Conservation (phyloP, 2,888 invertebrate species). For the Neoascia interrupta region DNA sequence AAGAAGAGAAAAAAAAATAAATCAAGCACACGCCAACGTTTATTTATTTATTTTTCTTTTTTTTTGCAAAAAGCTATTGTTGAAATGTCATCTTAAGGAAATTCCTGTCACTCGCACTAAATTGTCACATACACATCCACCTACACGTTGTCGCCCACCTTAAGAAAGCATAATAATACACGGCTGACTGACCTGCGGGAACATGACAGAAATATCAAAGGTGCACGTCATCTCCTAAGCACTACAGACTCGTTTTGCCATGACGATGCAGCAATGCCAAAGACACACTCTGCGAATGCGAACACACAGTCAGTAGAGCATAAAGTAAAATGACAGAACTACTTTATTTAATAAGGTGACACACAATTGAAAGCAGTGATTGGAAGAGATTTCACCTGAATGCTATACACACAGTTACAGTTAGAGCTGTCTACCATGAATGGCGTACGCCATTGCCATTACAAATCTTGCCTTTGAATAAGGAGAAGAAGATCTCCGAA, state of each 20-base stretch:
- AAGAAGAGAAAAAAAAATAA: neutral
- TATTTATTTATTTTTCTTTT: too few species aligned
- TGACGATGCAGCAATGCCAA: constrained; percentile 27
- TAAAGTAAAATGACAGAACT: constrained; percentile 47
- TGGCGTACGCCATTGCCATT: constrained; percentile 11
- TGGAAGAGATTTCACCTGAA: constrained; percentile 61
- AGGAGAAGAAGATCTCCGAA: constrained; percentile 6
- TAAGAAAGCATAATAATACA: neutral
- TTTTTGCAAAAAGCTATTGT: constrained; percentile 27
- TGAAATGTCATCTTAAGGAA: constrained; percentile 47
- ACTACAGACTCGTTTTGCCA: constrained; percentile 18
- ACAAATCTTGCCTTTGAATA: too few species aligned
- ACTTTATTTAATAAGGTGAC: constrained; percentile 58
- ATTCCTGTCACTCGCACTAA: constrained; percentile 51
- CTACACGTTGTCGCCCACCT: neutral
- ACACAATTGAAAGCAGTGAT: constrained; percentile 62
- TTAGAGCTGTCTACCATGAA: constrained; percentile 46
- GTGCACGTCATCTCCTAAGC: constrained; percentile 45
- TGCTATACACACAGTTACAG: constrained; percentile 26
- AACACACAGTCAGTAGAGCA: constrained; percentile 38
- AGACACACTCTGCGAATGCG: neutral
- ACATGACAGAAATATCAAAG: constrained; percentile 49
- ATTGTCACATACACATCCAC: constrained; percentile 55
- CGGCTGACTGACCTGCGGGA: constrained; percentile 26
- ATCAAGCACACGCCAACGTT: neutral